Percentiles rank a stretch among this genome's conserved stretches.
Evolutionary conservation across 2,113 vertebrate species (phyloP).

Genomic region (Rhabdomys dilectus): DNA sequence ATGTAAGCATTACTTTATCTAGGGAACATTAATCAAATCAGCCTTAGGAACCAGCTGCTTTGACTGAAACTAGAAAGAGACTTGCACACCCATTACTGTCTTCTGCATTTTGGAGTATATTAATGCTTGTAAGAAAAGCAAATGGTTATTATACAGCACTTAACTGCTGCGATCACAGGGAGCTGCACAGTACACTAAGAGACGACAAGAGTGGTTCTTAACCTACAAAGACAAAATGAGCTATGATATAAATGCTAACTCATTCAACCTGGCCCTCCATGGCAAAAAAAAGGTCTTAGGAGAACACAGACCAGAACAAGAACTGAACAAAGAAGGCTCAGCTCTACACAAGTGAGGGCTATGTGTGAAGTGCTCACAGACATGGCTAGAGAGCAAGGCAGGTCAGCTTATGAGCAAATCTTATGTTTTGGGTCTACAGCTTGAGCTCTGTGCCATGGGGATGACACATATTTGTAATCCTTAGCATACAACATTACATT

Average conservation of each 20-base stretch:
- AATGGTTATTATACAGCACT: neutral
- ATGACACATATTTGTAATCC: neutral
- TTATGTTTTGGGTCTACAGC: neutral
- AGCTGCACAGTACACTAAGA: rapidly evolving
- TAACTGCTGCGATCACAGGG: neutral
- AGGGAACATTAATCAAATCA: neutral
- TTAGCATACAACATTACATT: neutral
- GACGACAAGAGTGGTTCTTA: neutral
- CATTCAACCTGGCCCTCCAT: neutral
- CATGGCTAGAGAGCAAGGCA: neutral
- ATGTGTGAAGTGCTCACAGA: neutral
- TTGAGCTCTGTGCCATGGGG: neutral
- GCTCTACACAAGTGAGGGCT: neutral
- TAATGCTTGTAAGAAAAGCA: neutral
- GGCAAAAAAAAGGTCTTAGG: neutral
- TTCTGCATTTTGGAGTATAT: neutral
- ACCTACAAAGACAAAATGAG: neutral
- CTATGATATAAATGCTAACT: neutral
- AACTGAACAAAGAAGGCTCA: neutral
- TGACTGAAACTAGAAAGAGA: neutral
- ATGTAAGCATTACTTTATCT: neutral
- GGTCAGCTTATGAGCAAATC: neutral
- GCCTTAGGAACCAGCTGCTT: neutral
- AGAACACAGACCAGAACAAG: neutral
- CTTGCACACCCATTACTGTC: neutral